Evolutionary conservation across 2,888 invertebrate genomes (phyloP).

Genomic region (Taphrorychus bicolor): DNA sequence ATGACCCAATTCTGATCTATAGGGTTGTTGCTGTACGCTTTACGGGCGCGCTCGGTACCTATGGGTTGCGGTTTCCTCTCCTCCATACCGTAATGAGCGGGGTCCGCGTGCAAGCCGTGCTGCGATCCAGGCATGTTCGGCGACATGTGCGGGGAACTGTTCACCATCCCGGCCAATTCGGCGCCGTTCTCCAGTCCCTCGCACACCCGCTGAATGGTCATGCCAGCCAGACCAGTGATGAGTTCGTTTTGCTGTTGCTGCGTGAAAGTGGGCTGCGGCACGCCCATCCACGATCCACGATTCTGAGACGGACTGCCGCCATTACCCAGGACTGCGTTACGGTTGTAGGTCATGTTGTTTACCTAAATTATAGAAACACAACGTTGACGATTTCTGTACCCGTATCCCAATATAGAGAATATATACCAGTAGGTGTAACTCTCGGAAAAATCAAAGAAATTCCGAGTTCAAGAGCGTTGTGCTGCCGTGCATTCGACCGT

Average conservation of each 20-base stretch:
- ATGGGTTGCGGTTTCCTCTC: slow-evolving; percentile 72
- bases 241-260: slow-evolving; percentile 52
- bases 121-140: slow-evolving; percentile 50
- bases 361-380: slow-evolving; percentile 6
- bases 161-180: slow-evolving; percentile 59
- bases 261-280: slow-evolving; percentile 52
- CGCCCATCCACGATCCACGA: slow-evolving; percentile 55
- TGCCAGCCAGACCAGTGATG: slow-evolving; percentile 57
- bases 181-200: slow-evolving; percentile 59
- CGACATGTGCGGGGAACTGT: slow-evolving; percentile 62
- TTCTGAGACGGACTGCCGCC: slow-evolving; percentile 43
- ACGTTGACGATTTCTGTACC: too few relatives aligned
- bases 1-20: slow-evolving; percentile 43
- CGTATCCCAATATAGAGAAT: too few relatives aligned
- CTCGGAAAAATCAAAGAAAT: too few relatives aligned
- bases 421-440: too few relatives aligned
- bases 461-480: too few relatives aligned
- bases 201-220: slow-evolving; percentile 55
- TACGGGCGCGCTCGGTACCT: slow-evolving; percentile 83
- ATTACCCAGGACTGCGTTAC: slow-evolving; percentile 14
- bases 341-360: slow-evolving; percentile 13
- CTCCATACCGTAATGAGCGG: slow-evolving; percentile 54
- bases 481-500: too few relatives aligned
- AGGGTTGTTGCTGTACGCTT: slow-evolving; percentile 57
- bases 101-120: slow-evolving; percentile 38